Conservation (phyloP, 2,888 invertebrate species). For the Gnatocerus cornutus region DNA sequence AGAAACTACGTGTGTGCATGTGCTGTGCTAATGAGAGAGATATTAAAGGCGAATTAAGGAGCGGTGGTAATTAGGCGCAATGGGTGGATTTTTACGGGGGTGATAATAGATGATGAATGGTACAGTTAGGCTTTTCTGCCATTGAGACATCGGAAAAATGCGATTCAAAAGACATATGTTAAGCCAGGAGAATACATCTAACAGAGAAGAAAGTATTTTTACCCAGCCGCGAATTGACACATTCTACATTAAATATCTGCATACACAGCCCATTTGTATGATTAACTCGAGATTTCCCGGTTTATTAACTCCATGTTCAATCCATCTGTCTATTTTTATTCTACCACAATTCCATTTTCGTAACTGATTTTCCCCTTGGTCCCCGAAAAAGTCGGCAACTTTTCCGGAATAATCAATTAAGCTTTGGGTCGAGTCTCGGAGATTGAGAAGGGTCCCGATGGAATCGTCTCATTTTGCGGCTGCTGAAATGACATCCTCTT, state of each 20-base stretch:
- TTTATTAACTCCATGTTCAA: no score
- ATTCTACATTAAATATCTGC: no score
- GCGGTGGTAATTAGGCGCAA: slow-evolving; percentile 13
- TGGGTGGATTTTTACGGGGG: slow-evolving; percentile 16
- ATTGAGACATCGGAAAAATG: background rate
- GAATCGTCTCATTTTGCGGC: slow-evolving; percentile 68
- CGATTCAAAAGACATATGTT: slow-evolving; percentile 1
- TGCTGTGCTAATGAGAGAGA: slow-evolving; percentile 13
- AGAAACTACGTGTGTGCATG: slow-evolving; percentile 5
- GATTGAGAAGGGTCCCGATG: slow-evolving; percentile 63
- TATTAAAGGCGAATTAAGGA: slow-evolving; percentile 31
- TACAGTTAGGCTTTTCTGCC: background rate
- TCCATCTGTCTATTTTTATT: background rate
- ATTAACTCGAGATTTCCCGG: no score
- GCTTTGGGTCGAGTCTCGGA: slow-evolving; percentile 35
- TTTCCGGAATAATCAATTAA: slow-evolving; percentile 45
- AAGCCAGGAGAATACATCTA: background rate
- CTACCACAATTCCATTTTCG: background rate
- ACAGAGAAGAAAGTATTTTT: background rate
- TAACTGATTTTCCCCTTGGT: background rate
- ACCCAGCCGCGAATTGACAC: no score
- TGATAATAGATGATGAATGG: slow-evolving; percentile 5
- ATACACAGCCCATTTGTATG: no score
- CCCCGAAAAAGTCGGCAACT: slow-evolving; percentile 27
- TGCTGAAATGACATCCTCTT: slow-evolving; percentile 70